phyloP scores from a whole-genome alignment of 2,797 vertebrate genomes.

The Eutrigla gurnardus region DNA sequence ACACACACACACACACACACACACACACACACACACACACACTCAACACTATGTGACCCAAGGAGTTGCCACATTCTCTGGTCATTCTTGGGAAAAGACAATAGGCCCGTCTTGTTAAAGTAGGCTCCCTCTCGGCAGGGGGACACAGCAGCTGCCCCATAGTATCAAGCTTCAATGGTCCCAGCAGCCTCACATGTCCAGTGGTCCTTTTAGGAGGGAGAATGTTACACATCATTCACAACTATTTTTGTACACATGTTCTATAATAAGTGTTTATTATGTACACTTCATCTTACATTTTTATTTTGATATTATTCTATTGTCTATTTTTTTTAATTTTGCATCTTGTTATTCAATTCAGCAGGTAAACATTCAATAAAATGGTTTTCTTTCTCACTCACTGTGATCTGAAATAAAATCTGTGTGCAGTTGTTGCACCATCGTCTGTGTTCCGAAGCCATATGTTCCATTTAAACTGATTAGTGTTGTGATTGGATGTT shows the following conservation, averaged over 20 bases:
- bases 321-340: too few relatives aligned
- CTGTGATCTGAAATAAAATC: constrained; percentile 38
- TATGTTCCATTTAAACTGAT: constrained; percentile 71
- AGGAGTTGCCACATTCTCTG: constrained; percentile 65
- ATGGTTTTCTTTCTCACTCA: constrained; percentile 32
- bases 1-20: constrained; percentile 41
- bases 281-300: too few relatives aligned
- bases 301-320: too few relatives aligned
- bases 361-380: not conserved
- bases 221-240: not conserved
- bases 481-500: constrained; percentile 82
- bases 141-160: constrained; percentile 75
- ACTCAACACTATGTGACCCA: constrained; percentile 51
- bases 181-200: constrained; percentile 52
- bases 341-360: not conserved
- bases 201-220: constrained; percentile 43
- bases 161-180: constrained; percentile 69
- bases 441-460: constrained; percentile 68
- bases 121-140: constrained; percentile 68
- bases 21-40: constrained; percentile 45
- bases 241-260: too few relatives aligned
- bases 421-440: constrained; percentile 51
- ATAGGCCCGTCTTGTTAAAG: constrained; percentile 79
- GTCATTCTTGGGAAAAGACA: constrained; percentile 76
- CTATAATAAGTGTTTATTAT: too few relatives aligned